Conservation (phyloP, 2,113 vertebrate species). For the Gnathonemus longibarbis region DNA sequence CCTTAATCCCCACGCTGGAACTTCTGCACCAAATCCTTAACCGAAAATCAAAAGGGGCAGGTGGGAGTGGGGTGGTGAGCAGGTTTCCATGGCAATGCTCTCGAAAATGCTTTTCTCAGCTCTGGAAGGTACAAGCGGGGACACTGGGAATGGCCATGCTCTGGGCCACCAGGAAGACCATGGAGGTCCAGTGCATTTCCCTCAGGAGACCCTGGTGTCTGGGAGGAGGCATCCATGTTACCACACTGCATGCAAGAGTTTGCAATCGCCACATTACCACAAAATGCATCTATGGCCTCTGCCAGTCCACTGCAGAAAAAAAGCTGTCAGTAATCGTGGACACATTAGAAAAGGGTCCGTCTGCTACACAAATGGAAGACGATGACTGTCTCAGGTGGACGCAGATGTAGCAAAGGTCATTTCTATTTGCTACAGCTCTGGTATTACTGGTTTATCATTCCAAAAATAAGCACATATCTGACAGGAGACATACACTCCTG, state of each 20-base stretch:
- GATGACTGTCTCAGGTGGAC: neutral
- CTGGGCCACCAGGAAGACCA: neutral
- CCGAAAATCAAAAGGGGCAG: neutral
- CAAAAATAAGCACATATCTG: conserved; percentile 12
- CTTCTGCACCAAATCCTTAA: neutral
- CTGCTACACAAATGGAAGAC: conserved; percentile 9
- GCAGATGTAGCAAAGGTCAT: neutral
- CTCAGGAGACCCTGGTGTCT: neutral
- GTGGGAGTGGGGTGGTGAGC: neutral
- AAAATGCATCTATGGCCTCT: conserved; percentile 5
- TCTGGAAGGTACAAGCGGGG: neutral
- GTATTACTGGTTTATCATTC: conserved; percentile 1
- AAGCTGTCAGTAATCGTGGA: neutral
- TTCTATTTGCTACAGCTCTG: neutral
- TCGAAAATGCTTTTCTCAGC: neutral
- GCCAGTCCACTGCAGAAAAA: neutral
- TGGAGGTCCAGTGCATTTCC: neutral
- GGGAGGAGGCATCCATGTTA: neutral
- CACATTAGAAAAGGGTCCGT: neutral
- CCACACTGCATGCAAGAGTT: neutral
- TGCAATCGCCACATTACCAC: neutral
- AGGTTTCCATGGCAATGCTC: conserved; percentile 21
- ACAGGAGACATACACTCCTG: neutral
- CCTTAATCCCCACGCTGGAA: neutral
- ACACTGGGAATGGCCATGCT: neutral